Evolutionary conservation across 2,797 vertebrate species (phyloP), one percentile per base, ranked within the genome.

Genomic region (Merluccius polli): DNA sequence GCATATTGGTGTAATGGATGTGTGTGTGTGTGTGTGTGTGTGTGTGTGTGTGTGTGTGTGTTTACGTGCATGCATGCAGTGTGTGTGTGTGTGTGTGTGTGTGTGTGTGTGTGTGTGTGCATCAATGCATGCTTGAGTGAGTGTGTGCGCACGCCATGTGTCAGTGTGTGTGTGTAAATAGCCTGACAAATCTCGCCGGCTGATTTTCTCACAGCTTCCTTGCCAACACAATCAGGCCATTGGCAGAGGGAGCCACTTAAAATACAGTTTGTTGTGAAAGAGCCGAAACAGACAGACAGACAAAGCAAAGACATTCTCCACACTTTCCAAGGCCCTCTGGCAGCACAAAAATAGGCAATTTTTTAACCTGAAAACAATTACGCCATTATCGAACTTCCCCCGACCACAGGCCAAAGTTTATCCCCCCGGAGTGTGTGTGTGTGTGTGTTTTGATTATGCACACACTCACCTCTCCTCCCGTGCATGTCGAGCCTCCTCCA

Each of bases 401-500:
- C 85, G 86, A 87, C 74, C 83, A 79, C 76, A 73, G 73, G 74
- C 82, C 85, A 80, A 75, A 82, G 79, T 75, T 68, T 52, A 71
- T 71, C 77, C 82, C 84, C 78, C 15, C 27, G 0, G 74, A 80
- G 78, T 85, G 81, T 36, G 71, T 74, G 78, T 27, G 78, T 79
- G 81, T 77, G 86, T 74, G 63, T 83, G 84, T 85, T 88, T 83
- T 80, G 83, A 83, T 87, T 88, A 79, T 79, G 77, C 48, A 77
- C 48, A 81, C 80, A 81, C 89, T 92, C 85, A 98, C 97, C 97
- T 96, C 90, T 98, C 96, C 91, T 96, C 97, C 87, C 97, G 94
- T 36, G 96, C 96, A 79, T 93, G 94, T 83, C 95, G 92, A 81
- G 95, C 95, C 74, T 97, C 97, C 86, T 98, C 97, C 95, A 96